These are phyloP conservation scores for Erythrocercus mccallii DNA, from an alignment of 2,113 vertebrate species.

Conservation along the genomic window DNA sequence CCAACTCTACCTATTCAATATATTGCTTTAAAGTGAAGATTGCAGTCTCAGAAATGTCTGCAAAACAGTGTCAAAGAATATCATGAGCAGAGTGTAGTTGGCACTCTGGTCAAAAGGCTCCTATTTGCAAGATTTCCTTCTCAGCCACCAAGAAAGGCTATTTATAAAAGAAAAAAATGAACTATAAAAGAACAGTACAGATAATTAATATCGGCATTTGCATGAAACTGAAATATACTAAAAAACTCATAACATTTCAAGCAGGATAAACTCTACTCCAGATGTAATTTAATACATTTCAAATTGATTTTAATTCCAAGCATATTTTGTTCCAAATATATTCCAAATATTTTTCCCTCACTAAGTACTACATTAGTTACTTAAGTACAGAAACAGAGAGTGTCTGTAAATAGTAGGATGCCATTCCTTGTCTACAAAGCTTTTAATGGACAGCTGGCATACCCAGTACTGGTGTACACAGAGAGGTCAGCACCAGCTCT, in stretches of 20 bases:
- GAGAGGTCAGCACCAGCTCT: not conserved
- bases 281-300: not conserved
- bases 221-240: not conserved
- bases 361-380: not conserved
- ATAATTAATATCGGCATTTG: not conserved
- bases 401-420: not conserved
- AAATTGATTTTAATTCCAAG: not conserved
- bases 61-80: not conserved
- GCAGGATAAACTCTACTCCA: not conserved
- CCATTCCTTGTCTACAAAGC: not conserved
- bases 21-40: not conserved
- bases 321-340: not conserved
- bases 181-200: not conserved
- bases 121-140: not conserved
- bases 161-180: not conserved
- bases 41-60: not conserved
- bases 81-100: rapidly evolving
- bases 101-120: not conserved
- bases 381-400: not conserved
- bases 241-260: not conserved
- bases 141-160: not conserved
- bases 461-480: not conserved
- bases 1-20: not conserved
- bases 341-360: not conserved
- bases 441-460: not conserved